Percentiles rank a stretch among this genome's conserved stretches.
Conservation (phyloP, 2,888 invertebrate genomes). For the Magallana nippona region DNA sequence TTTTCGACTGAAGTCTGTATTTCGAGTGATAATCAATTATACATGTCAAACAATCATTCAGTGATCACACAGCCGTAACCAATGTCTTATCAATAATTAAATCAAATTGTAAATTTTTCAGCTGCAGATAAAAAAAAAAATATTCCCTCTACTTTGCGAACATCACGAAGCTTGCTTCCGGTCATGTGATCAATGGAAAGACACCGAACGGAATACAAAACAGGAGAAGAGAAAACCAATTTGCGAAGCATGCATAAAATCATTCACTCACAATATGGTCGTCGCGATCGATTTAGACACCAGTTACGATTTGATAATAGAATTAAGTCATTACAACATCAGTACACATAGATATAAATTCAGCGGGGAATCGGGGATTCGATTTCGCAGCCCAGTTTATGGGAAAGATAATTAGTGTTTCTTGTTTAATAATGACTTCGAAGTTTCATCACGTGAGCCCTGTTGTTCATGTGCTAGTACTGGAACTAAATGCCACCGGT, state of each 20-base stretch:
- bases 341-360: background rate
- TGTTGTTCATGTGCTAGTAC: background rate
- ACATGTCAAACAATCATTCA: too few relatives aligned
- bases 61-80: too few relatives aligned
- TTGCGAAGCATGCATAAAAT: conserved; percentile 15
- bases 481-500: background rate
- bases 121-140: too few relatives aligned
- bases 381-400: background rate
- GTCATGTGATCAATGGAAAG: conserved; percentile 13
- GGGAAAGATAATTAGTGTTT: background rate
- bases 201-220: background rate
- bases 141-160: background rate
- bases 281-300: conserved; percentile 5
- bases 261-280: too few relatives aligned
- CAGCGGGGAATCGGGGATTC: background rate
- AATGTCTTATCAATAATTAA: too few relatives aligned
- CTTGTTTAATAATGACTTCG: background rate
- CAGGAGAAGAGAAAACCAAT: conserved; percentile 17
- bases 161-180: background rate
- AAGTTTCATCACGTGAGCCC: background rate
- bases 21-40: too few relatives aligned
- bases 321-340: conserved; percentile 8
- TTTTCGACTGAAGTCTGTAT: too few relatives aligned
- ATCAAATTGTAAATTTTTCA: too few relatives aligned
- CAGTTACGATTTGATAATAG: conserved; percentile 13